Percentiles rank a stretch among this genome's conserved stretches.
phyloP scores from a whole-genome alignment of 2,888 invertebrate species.

The Mongoloraphidia duomilia region DNA sequence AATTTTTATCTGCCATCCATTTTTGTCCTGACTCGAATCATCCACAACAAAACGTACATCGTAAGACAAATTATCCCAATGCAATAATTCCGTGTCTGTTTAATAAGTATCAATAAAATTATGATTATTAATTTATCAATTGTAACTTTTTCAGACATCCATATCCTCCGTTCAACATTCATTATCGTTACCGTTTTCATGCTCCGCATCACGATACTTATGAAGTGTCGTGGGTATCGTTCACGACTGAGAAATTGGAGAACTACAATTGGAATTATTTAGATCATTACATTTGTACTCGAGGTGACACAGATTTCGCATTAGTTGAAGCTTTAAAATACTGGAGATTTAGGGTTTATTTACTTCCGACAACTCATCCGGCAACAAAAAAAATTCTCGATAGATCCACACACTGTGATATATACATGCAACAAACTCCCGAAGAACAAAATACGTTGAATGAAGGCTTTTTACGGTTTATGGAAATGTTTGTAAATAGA shows the following conservation, averaged over 20 bases:
- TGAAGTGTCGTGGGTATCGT: constrained; percentile 88
- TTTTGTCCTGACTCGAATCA: too few species aligned
- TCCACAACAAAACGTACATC: too few species aligned
- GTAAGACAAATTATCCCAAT: too few species aligned
- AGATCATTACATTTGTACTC: constrained; percentile 91
- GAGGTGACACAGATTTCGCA: constrained; percentile 84
- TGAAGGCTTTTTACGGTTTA: constrained; percentile 66
- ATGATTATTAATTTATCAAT: too few species aligned
- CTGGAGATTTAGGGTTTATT: constrained; percentile 52
- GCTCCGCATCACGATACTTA: constrained; percentile 86
- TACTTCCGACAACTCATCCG: constrained; percentile 68
- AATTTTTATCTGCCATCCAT: too few species aligned
- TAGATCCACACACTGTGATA: constrained; percentile 62
- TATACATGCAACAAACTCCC: constrained; percentile 52
- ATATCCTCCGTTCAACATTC: constrained; percentile 82
- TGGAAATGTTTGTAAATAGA: constrained; percentile 78
- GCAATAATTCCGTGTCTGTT: too few species aligned
- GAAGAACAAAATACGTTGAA: constrained; percentile 42
- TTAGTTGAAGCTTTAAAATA: constrained; percentile 61
- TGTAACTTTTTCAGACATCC: constrained; percentile 55
- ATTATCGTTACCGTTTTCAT: constrained; percentile 83
- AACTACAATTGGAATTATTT: constrained; percentile 96
- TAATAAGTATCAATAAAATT: too few species aligned
- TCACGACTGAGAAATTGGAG: constrained; percentile 87
- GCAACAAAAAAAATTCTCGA: constrained; percentile 69